A percentile compares a stretch with the other conserved stretches of the same genome.
Conservation (phyloP, 2,113 vertebrate genomes). For the Manacus vitellinus region DNA sequence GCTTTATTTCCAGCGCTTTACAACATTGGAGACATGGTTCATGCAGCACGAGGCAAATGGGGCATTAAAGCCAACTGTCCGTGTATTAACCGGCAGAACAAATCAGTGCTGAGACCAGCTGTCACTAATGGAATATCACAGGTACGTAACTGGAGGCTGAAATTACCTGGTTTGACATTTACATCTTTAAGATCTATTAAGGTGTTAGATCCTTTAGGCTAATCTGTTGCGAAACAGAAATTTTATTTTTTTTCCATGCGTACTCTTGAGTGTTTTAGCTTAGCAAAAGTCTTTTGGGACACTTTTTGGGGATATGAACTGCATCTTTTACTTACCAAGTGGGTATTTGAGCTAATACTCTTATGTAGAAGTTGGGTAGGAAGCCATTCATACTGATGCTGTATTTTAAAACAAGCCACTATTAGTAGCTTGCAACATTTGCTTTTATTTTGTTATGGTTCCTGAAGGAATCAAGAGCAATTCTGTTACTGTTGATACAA, state of each 20-base stretch:
- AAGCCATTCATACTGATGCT: not conserved
- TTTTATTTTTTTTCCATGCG: not conserved
- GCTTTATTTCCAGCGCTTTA: conserved; percentile 86
- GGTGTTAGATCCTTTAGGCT: not conserved
- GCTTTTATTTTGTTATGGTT: not conserved
- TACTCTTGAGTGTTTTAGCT: not conserved
- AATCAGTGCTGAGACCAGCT: conserved; percentile 87
- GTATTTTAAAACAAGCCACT: not conserved
- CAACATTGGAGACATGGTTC: conserved; percentile 98
- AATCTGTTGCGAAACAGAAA: not conserved
- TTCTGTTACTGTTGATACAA: not conserved
- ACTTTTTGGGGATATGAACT: not conserved
- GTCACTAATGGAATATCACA: conserved; percentile 96
- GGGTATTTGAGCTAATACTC: not conserved
- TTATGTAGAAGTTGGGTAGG: not conserved
- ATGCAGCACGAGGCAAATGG: conserved; percentile 96
- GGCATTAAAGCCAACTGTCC: conserved; percentile 99
- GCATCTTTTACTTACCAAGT: not conserved
- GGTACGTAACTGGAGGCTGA: conserved; percentile 71
- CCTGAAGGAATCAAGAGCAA: not conserved
- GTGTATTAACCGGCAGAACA: conserved; percentile 91
- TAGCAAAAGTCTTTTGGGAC: not conserved
- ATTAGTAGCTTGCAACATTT: not conserved
- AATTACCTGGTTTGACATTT: not conserved
- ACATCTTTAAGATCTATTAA: not conserved